Base-by-base conservation (phyloP, 2,797 vertebrate species). In the Eurystomus glaucurus region DNA sequence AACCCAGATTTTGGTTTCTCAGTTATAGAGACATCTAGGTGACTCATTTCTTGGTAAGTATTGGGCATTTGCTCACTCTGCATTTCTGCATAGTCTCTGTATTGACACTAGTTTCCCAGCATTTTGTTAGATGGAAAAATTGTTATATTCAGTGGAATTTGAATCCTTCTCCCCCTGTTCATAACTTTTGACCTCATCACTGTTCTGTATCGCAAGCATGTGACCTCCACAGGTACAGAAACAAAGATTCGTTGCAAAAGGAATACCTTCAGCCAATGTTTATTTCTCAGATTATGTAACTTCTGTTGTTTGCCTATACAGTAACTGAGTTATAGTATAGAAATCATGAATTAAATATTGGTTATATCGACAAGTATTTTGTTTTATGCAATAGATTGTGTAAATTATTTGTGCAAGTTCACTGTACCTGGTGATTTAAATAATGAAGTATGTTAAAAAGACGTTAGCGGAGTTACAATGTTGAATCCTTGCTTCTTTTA, bases 21-120 rank as follows among this genome's bases (percentile, higher is more conserved):
- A 7, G 26, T 51, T 80, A 25, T 33, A 70, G 54, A 64, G 14
- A 33, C 33, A 39, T 50, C 48, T 81, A 43, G 71, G 71, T 20
- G 2, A 46, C 14, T 61, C 5, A 55, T 76, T 68, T 33, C 41
- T 58, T 39, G 50, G 8, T n/a, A 51, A 43, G 14, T 74, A 66
- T 9, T 54, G 20, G 66, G 10, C 3, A n/a, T 69, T 71, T 91
- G 6, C 22, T 62, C 29, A 48, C 25, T 37, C 48, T 10, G 19
- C 29, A 45, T 8, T 81, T 86, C 84, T 48, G 7, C 1, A 0
- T 43, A 15, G 15, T 76, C 1, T 7, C 23, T 75, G 0, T 60
- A 41, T 75, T 13, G 41, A 13, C 8, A 11, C 6, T 31, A 45
- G 11, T 85, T 85, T 48, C 14, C 18, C 8, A 79, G 26, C 3